These are phyloP conservation scores for Loxodonta africana DNA, from an alignment of 2,113 vertebrate species.

Conservation along the genomic window DNA sequence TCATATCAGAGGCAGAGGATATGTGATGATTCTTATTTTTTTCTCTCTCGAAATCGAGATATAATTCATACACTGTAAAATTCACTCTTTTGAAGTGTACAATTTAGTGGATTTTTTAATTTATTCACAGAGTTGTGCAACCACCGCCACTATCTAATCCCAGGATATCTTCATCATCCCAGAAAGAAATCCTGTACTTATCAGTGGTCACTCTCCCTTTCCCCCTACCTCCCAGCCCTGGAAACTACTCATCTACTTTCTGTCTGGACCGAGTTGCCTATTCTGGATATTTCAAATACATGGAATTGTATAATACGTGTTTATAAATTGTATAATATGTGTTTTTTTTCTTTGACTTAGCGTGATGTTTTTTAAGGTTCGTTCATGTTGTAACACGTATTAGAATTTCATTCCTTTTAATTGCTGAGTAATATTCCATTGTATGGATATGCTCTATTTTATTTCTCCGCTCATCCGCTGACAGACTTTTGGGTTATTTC, in stretches of 20 bases:
- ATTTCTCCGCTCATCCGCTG: background rate
- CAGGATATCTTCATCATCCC: background rate
- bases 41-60: background rate
- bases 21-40: background rate
- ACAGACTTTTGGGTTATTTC: background rate
- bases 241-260: background rate
- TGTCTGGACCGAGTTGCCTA: background rate
- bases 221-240: background rate
- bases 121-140: background rate
- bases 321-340: background rate
- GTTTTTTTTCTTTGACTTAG: background rate
- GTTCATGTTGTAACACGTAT: too few relatives aligned
- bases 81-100: background rate
- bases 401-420: background rate
- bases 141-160: background rate
- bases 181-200: background rate
- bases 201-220: background rate
- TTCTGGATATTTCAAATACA: background rate
- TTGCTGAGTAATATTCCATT: background rate
- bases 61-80: background rate
- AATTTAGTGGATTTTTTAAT: background rate
- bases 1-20: background rate
- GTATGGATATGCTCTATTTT: background rate
- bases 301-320: too few relatives aligned
- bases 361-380: too few relatives aligned